Conservation (phyloP, 2,113 vertebrate genomes). For the Salvelinus fontinalis region DNA sequence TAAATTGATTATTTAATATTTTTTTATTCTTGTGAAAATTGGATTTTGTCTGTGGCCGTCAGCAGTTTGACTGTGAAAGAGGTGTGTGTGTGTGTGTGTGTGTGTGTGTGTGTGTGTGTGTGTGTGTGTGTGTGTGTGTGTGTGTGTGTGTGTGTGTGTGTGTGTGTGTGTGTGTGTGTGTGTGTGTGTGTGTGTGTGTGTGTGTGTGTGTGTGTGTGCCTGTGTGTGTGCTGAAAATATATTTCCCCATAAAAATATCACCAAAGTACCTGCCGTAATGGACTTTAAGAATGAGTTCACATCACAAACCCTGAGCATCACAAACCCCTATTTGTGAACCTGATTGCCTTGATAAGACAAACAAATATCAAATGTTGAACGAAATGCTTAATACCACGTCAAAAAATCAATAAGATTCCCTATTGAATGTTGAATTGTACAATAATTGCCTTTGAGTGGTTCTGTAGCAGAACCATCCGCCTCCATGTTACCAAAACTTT, state of each 20-base stretch:
- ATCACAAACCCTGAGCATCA: neutral
- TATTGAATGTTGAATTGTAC: neutral
- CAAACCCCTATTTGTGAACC: slow-evolving; percentile 4
- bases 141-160: too few species aligned
- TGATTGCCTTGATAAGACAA: slow-evolving; percentile 10
- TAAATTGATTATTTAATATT: too few species aligned
- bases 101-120: too few species aligned
- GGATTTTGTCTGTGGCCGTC: neutral
- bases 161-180: too few species aligned
- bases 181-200: too few species aligned
- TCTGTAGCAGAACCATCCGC: neutral
- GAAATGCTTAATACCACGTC: neutral
- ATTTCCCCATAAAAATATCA: neutral
- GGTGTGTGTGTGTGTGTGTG: neutral
- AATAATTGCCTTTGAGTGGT: neutral
- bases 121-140: too few species aligned
- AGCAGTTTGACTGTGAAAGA: slow-evolving; percentile 3
- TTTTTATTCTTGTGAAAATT: too few species aligned
- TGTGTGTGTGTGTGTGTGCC: too few species aligned
- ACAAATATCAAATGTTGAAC: neutral
- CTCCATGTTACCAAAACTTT: slow-evolving; percentile 19
- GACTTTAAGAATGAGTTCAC: neutral
- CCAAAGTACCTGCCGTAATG: neutral
- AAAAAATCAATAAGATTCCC: neutral
- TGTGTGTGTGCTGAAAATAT: neutral